Conservation (phyloP, 2,797 vertebrate species). For the Phyllotis vaccarum region DNA sequence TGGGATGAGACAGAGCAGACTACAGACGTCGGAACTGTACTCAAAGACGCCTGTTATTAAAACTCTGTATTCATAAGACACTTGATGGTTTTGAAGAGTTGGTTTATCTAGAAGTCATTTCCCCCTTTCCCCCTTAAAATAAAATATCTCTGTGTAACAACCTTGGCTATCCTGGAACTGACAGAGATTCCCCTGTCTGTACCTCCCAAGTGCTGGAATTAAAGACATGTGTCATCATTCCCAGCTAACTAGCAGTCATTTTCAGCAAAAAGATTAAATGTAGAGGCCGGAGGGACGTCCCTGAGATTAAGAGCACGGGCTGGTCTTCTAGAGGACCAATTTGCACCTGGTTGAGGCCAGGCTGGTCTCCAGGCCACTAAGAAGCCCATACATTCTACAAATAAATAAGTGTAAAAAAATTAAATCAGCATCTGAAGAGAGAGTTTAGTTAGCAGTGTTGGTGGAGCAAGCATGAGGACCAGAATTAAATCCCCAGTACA, state of each 20-base stretch:
- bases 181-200: not conserved
- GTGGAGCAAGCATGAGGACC: not conserved
- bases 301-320: not conserved
- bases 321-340: not conserved
- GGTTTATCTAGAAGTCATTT: not conserved
- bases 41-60: slow-evolving; percentile 3
- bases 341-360: too few species aligned
- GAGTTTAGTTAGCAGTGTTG: not conserved
- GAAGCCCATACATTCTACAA: not conserved
- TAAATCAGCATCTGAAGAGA: not conserved
- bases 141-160: not conserved
- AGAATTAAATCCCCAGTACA: not conserved
- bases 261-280: slow-evolving; percentile 39
- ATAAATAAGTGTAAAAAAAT: not conserved
- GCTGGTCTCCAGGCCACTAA: too few species aligned
- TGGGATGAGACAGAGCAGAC: not conserved
- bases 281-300: not conserved
- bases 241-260: not conserved
- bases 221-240: not conserved
- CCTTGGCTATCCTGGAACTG: not conserved
- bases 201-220: not conserved
- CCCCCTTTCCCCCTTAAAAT: too few species aligned
- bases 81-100: not conserved
- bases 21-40: not conserved
- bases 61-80: not conserved